Base-by-base conservation (phyloP, 2,113 vertebrate genomes). In the Mobula hypostoma region DNA sequence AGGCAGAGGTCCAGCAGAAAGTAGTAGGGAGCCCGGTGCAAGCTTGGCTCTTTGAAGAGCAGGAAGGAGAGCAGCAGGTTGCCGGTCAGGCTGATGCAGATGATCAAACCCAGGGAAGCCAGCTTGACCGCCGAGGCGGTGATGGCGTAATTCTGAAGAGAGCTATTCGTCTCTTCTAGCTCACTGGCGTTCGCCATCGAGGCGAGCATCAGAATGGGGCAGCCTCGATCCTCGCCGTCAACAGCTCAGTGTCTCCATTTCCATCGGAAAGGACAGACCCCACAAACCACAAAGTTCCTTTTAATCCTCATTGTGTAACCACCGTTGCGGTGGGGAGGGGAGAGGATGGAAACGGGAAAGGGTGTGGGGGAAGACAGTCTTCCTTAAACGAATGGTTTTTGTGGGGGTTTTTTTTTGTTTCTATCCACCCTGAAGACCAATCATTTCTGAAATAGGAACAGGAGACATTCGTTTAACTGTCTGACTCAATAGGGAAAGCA, bases 1-100 rank as follows among this genome's bases (percentile, higher is more conserved):
- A 98, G 95, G 96, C 98, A 98, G 95, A 99, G 97, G 96, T 99
- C 98, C 96, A 99, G 97, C 94, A 99, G 98, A 95, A 99, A 98
- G 96, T 97, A 99, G 97, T 99, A 99, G 1, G 98, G 98, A 76
- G 98, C 97, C 95, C 97, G 97, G 97, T 97, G 98, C 95, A 99
- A 96, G 94, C 97, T 97, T 95, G 97, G 97, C 96, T 99, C 98
- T 95, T 97, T 97, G 95, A 99, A 97, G 96, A 99, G 97, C 95
- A 98, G 96, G 96, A 98, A 97, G 15, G 97, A 98, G 95, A 98
- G 97, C 94, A 98, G 96, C 95, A 97, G 97, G 96, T 99, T 99
- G 94, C 98, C 98, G 58, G 98, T 97, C 95, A 99, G 95, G 96
- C 98, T 98, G 95, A 97, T 95, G 96, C 97, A 98, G 94, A 97